phyloP scores from a whole-genome alignment of 2,888 invertebrate species.

The Synanthedon vespiformis region DNA sequence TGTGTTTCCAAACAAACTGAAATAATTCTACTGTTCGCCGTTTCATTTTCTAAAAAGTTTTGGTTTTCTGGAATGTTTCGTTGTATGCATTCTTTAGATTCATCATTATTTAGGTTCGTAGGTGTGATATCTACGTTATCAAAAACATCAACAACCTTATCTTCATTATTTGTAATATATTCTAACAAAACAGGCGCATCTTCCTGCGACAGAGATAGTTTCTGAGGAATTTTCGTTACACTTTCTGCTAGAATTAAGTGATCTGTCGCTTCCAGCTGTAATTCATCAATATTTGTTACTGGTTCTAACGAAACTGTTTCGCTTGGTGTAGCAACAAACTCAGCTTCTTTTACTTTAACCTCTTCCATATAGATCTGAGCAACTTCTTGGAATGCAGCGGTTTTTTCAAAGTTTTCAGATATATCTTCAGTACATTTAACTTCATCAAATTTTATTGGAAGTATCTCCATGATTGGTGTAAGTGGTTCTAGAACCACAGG shows the following conservation, averaged over 20 bases:
- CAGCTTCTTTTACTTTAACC: not conserved
- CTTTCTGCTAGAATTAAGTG: not conserved
- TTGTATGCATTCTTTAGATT: too few species aligned
- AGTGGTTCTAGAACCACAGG: not conserved
- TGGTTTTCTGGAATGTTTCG: not conserved
- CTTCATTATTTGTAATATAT: not conserved
- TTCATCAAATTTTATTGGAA: not conserved
- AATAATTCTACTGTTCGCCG: not conserved
- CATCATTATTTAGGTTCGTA: too few species aligned
- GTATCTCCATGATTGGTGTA: not conserved
- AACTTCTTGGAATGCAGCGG: not conserved
- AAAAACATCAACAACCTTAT: not conserved
- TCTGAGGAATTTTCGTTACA: not conserved
- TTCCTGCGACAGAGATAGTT: not conserved
- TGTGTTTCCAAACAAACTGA: not conserved
- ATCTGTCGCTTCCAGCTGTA: not conserved
- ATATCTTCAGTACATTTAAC: not conserved
- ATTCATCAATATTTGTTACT: not conserved
- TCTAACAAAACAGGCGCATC: not conserved
- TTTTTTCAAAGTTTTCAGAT: not conserved
- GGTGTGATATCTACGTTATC: not conserved
- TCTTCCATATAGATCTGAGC: not conserved
- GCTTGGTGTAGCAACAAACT: not conserved
- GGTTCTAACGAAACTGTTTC: not conserved
- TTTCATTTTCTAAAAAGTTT: not conserved